A percentile compares a stretch with the other conserved stretches of the same genome.
Conservation (phyloP, 2,797 vertebrate genomes). For the Platyrinchus mystaceus region DNA sequence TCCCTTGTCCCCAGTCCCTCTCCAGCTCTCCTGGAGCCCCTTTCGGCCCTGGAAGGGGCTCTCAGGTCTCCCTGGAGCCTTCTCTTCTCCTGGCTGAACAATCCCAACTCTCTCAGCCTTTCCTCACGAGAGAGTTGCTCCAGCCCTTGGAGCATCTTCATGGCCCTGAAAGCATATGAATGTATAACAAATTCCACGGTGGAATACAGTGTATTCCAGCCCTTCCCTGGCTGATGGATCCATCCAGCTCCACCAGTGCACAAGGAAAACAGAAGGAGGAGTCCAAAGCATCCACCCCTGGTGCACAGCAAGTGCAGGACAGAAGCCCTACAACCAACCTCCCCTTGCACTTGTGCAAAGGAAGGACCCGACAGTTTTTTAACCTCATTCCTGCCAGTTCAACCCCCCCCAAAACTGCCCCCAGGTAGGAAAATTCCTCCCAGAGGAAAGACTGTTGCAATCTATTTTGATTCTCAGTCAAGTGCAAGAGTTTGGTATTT, state of each 20-base stretch:
- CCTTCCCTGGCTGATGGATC: not conserved
- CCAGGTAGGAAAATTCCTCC: slow-evolving; percentile 56
- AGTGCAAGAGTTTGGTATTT: slow-evolving; percentile 46
- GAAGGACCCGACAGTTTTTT: not conserved
- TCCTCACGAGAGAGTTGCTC: not conserved
- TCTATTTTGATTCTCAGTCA: slow-evolving; percentile 24
- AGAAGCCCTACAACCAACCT: not conserved
- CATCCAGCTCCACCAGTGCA: rapidly evolving
- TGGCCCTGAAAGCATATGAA: too few relatives aligned
- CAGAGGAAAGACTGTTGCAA: slow-evolving; percentile 38
- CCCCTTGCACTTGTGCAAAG: not conserved
- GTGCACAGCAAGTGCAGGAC: not conserved
- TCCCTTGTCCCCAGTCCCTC: rapidly evolving
- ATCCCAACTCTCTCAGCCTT: not conserved
- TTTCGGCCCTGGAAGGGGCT: rapidly evolving
- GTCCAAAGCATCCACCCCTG: not conserved
- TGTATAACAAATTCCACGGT: rapidly evolving
- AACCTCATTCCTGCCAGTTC: not conserved
- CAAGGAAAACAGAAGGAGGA: not conserved
- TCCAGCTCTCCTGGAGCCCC: not conserved
- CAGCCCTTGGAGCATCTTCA: not conserved
- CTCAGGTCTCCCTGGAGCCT: not conserved
- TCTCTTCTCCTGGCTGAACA: not conserved
- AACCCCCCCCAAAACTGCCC: not conserved
- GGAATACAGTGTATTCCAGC: rapidly evolving